Evolutionary conservation across 2,888 invertebrate genomes (phyloP).

Genomic region (Drosophila seclusa): DNA sequence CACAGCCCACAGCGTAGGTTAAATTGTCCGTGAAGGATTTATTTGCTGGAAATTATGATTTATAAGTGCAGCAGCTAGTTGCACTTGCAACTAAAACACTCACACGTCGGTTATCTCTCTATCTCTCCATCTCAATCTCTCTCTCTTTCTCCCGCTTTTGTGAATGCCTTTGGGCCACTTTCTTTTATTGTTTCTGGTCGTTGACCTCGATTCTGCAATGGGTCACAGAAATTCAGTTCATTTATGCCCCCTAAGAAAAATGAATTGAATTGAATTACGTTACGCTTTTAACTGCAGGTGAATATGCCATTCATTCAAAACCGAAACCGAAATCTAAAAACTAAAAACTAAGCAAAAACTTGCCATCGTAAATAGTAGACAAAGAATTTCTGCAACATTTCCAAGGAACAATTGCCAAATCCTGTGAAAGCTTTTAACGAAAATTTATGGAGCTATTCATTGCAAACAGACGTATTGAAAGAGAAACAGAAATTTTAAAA

Average conservation of each 20-base stretch:
- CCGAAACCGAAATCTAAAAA: slow-evolving; percentile 12
- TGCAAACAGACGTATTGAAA: background rate
- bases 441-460: slow-evolving; percentile 8
- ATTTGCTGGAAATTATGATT: slow-evolving; percentile 78
- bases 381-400: slow-evolving; percentile 1
- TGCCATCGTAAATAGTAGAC: slow-evolving; percentile 36
- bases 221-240: slow-evolving; percentile 32
- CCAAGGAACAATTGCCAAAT: slow-evolving; percentile 5
- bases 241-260: slow-evolving; percentile 30
- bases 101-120: slow-evolving; percentile 21
- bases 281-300: slow-evolving; percentile 64
- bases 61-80: slow-evolving; percentile 72
- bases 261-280: slow-evolving; percentile 60
- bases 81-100: slow-evolving; percentile 49
- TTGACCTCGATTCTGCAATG: slow-evolving; percentile 59
- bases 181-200: slow-evolving; percentile 61
- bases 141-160: background rate
- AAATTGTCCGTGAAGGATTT: slow-evolving; percentile 78
- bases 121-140: background rate
- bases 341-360: slow-evolving; percentile 33
- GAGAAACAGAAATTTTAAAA: too few species aligned
- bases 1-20: slow-evolving; percentile 53
- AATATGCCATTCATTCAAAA: slow-evolving; percentile 15
- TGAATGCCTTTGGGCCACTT: slow-evolving; percentile 42
- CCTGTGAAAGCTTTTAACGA: slow-evolving; percentile 3